These are phyloP conservation scores for Troglohyphantes excavatus DNA, from an alignment of 2,888 invertebrate genomes.

Conservation along the genomic window DNA sequence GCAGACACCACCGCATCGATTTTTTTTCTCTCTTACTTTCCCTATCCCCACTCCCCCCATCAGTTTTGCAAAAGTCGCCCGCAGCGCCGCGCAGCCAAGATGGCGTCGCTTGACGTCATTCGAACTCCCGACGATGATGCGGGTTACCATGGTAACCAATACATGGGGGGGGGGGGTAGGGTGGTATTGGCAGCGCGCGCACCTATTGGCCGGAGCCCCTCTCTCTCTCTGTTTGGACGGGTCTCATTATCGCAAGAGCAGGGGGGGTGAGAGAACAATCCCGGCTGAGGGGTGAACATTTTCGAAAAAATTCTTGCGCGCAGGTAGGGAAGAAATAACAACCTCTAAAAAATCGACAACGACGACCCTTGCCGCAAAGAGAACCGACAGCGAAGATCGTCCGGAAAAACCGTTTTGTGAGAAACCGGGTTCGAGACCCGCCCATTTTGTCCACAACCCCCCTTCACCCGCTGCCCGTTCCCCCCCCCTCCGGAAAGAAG, in stretches of 20 bases:
- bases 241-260: constrained; percentile 50
- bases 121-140: constrained; percentile 68
- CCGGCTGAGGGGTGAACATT: constrained; percentile 34
- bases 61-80: too few relatives aligned
- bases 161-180: constrained; percentile 9
- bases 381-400: not conserved
- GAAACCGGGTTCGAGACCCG: not conserved
- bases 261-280: constrained; percentile 10
- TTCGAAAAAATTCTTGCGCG: constrained; percentile 54
- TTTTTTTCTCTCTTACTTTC: constrained; percentile 45
- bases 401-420: not conserved
- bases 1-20: constrained; percentile 63
- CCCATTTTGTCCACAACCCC: not conserved
- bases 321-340: too few relatives aligned
- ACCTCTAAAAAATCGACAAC: not conserved
- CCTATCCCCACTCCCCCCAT: constrained; percentile 28
- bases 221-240: not conserved
- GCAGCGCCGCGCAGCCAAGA: constrained; percentile 73
- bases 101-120: constrained; percentile 77
- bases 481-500: not conserved
- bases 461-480: too few relatives aligned
- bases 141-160: constrained; percentile 70
- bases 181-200: constrained; percentile 16
- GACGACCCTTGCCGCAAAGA: not conserved
- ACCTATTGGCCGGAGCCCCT: constrained; percentile 58